phyloP scores from a whole-genome alignment of 2,797 vertebrate species.

The Ctenochaetus hawaiiensis region DNA sequence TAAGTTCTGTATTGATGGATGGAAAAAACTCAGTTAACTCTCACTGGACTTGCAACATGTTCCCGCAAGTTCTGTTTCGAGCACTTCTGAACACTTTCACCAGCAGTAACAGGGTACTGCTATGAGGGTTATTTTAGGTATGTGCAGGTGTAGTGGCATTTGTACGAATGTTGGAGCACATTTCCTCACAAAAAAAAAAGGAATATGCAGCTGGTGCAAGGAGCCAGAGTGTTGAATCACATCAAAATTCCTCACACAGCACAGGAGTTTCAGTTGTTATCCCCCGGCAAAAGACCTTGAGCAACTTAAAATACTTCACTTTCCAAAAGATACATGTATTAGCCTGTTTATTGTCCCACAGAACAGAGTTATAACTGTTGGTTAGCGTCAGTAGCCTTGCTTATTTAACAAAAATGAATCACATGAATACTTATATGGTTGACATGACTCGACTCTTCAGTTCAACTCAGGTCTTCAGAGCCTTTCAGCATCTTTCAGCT shows the following conservation, averaged over 20 bases:
- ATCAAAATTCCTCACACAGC: conserved; percentile 16
- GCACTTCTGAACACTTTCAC: conserved; percentile 10
- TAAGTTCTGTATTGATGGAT: conserved; percentile 48
- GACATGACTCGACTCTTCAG: background rate
- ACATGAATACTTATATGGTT: background rate
- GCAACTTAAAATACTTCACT: conserved; percentile 22
- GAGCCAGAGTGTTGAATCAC: conserved; percentile 12
- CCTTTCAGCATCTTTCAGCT: background rate
- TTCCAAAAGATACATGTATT: background rate
- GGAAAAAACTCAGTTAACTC: conserved; percentile 45
- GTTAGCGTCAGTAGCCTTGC: background rate
- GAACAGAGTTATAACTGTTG: background rate
- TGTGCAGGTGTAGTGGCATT: conserved; percentile 46
- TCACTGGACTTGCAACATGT: conserved; percentile 52
- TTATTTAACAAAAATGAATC: background rate
- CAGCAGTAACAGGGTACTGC: background rate
- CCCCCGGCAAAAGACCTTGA: conserved; percentile 16
- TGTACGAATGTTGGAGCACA: background rate
- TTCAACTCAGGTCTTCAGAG: background rate
- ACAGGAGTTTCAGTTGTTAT: conserved; percentile 13
- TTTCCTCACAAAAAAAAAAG: conserved; percentile 4
- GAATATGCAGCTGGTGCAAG: conserved; percentile 29
- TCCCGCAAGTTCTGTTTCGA: conserved; percentile 38
- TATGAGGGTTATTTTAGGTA: conserved; percentile 25
- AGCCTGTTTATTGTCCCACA: background rate